Base-by-base conservation (phyloP, 30 jellyfish, hydroid and myxozoan genomes). In the Aurelia sp. region DNA sequence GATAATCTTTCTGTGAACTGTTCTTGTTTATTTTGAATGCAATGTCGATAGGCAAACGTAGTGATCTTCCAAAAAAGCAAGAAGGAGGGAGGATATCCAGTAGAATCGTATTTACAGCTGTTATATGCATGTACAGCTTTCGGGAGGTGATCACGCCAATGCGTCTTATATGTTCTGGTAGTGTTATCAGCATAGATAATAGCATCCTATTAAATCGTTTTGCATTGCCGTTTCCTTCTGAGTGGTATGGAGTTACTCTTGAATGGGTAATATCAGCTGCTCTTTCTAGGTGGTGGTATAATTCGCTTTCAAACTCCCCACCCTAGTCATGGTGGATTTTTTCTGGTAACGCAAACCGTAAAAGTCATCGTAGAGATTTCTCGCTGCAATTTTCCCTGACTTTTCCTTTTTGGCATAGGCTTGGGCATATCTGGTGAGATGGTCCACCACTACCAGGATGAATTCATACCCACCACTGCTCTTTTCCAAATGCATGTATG, bases 401-500 rank as follows among this genome's bases (percentile, higher is more conserved):
- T 87, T 87, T 41, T 87, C 76, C 66, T 51, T 67, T 12, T 91
- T 87, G 1, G 96, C 86, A 44, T 87, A 76, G 22, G 87, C 96
- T 69, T 87, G 90, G 35, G 96, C 90, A 58, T 52, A 76, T 22
- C 91, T 90, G 4, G 91, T 87, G 52, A 87, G 77, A 37, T 87
- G 90, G 66, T 87, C 87, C 55, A 87, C 74, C n/a, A n/a, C n/a
- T n/a, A n/a, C n/a, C n/a, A n/a, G 30, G 51, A 87, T 58, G 60
- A 76, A 76, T 57, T 87, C 91, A 71, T 33, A 69, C 2, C 96
- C 91, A 22, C 81, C 90, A 65, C 69, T 51, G 30, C 82, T 65
- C 82, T 53, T 52, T 66, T 86, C 85, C 3, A 72, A 78, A 33
- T 79, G 90, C 20, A 79, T 23, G 23, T 68, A n/a, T n/a, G n/a